These are phyloP conservation scores for Eleginops maclovinus DNA, from an alignment of 2,113 vertebrate genomes.

Conservation along the genomic window DNA sequence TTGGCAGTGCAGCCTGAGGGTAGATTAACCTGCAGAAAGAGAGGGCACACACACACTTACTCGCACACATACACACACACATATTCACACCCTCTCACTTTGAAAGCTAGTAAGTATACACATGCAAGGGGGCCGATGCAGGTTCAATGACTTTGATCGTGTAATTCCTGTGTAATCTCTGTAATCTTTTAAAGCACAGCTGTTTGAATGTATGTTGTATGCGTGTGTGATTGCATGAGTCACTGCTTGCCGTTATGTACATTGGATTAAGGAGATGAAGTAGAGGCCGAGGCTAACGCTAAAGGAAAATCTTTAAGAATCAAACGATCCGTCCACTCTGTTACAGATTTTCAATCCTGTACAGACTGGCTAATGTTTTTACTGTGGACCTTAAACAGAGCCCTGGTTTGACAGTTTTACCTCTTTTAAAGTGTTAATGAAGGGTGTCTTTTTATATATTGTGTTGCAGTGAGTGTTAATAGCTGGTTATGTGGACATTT, in stretches of 20 bases:
- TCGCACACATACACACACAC: not conserved
- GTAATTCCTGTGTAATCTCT: constrained; percentile 87
- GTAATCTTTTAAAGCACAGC: constrained; percentile 85
- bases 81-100: constrained; percentile 36
- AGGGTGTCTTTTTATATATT: not conserved
- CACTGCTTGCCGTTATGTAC: constrained; percentile 39
- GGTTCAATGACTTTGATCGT: constrained; percentile 84
- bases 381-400: not conserved
- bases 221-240: constrained; percentile 34
- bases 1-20: constrained; percentile 70
- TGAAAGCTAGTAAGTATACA: constrained; percentile 58
- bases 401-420: not conserved
- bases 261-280: constrained; percentile 64
- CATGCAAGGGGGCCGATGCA: constrained; percentile 61
- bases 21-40: constrained; percentile 74
- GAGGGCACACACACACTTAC: constrained; percentile 29
- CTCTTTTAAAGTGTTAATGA: not conserved
- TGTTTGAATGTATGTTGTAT: constrained; percentile 69
- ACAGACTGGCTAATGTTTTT: not conserved
- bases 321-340: constrained; percentile 37
- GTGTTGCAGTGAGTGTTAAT: not conserved
- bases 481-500: not conserved
- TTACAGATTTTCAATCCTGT: constrained; percentile 20
- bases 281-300: constrained; percentile 36
- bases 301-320: constrained; percentile 66